Conservation (phyloP, 2,797 vertebrate species). For the Clarias laeviceps region DNA sequence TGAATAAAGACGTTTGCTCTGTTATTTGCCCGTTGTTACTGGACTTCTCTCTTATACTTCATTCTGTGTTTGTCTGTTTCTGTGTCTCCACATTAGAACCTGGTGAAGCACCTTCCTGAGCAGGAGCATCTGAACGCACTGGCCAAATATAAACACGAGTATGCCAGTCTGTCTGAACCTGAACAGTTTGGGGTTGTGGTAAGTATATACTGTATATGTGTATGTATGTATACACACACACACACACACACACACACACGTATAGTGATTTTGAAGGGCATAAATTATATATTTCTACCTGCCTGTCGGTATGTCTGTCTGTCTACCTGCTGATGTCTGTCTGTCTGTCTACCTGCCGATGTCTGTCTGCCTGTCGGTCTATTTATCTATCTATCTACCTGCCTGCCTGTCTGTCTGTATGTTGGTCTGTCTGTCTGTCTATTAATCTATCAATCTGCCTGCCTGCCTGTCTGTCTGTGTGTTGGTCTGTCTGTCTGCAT, state of each 20-base stretch:
- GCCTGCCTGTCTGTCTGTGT: too few species aligned
- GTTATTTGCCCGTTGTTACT: background rate
- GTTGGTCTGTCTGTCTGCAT: too few species aligned
- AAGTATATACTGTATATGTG: conserved; percentile 64
- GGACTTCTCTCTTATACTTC: background rate
- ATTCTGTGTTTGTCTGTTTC: background rate
- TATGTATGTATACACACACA: background rate
- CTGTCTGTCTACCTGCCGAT: too few species aligned
- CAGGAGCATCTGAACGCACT: conserved; percentile 87
- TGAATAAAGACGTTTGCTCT: background rate
- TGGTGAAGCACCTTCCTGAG: conserved; percentile 94
- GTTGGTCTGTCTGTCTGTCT: too few species aligned
- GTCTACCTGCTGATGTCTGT: too few species aligned
- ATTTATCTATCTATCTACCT: too few species aligned
- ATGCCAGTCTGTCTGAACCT: conserved; percentile 87
- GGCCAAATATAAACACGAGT: conserved; percentile 85
- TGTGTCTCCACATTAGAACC: conserved; percentile 78
- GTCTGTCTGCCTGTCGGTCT: too few species aligned
- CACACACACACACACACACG: background rate
- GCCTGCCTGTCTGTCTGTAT: too few species aligned
- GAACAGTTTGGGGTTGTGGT: conserved; percentile 97
- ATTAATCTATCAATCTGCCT: too few species aligned
- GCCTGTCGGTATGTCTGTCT: too few species aligned
- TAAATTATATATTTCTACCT: background rate
- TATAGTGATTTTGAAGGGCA: background rate